Evolutionary conservation across 2,888 invertebrate genomes (phyloP), one percentile per base, ranked within the genome.

Genomic region (Heliconius cydno): DNA sequence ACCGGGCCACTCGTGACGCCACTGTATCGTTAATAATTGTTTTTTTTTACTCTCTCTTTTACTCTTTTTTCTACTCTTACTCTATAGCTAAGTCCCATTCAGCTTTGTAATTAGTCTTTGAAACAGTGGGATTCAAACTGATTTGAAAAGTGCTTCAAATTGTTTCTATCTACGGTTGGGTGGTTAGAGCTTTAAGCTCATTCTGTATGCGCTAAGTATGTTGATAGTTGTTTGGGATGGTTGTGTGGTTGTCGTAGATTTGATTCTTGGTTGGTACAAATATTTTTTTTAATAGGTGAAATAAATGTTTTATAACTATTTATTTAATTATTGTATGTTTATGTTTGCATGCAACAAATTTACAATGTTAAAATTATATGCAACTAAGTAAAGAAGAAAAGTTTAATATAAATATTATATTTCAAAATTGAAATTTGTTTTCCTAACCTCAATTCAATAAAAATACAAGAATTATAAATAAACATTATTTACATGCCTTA

Each of bases 21-120:
- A 94, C 92, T 94, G 94, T 94, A 92, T 90, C 94, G 94, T 94
- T 91, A 90, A 94, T 93, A 94, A 94, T 94, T 92, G 91, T 90
- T 87, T 86, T 85, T 86, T 91, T 91, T 91, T 89, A 88, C 60
- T 60, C 28, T 28, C 88, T 90, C 90, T 90, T 90, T 92, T 91
- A 52, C 52, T 52, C 19, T 22, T 52, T 52, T 52, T 52, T 52
- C 7, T 52, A 19, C 52, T 52, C 52, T 52, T 89, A 91, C 90
- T 72, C 30, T 66, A 75, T 90, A 90, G 89, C 88, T 89, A 91
- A 90, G 90, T 89, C 92, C 93, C 88, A 92, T 92, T 92, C 91
- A 90, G 89, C 92, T 93, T 94, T 93, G 93, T 94, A 94, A 94
- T 94, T 94, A 94, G 91, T 92, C 90, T 90, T 87, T 90, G 89